phyloP scores from a whole-genome alignment of 2,113 vertebrate genomes.

The Colossoma macropomum region DNA sequence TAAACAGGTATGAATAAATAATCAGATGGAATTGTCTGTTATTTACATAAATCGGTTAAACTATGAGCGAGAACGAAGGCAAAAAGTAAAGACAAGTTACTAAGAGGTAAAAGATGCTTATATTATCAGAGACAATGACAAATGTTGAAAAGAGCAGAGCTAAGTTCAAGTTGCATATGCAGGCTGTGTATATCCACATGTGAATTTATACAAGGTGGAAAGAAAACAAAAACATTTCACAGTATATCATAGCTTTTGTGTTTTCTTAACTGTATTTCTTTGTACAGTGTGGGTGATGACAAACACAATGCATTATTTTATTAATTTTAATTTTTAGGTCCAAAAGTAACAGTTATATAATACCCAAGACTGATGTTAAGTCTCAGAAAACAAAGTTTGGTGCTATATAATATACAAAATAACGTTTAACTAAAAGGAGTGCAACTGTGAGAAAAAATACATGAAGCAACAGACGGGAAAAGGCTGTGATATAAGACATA shows the following conservation, averaged over 20 bases:
- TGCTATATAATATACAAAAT: background rate
- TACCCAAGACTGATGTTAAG: background rate
- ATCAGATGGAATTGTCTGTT: background rate
- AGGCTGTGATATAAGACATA: background rate
- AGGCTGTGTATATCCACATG: too few species aligned
- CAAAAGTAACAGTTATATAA: background rate
- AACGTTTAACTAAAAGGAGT: background rate
- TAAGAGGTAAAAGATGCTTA: background rate
- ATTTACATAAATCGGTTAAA: slow-evolving; percentile 5
- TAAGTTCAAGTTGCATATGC: background rate
- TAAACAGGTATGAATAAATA: background rate
- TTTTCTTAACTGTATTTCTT: background rate
- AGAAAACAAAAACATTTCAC: background rate
- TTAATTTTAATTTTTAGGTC: background rate
- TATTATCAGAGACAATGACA: background rate
- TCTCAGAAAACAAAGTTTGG: background rate
- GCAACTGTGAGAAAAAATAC: background rate
- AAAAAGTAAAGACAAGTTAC: background rate
- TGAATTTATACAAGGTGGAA: background rate
- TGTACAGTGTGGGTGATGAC: background rate
- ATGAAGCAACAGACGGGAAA: background rate
- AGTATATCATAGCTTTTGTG: background rate
- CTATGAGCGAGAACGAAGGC: background rate
- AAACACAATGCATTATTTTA: background rate
- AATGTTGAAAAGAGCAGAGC: background rate